phyloP scores from a whole-genome alignment of 2,797 vertebrate species.

The Gymnoscopelus microlampas region DNA sequence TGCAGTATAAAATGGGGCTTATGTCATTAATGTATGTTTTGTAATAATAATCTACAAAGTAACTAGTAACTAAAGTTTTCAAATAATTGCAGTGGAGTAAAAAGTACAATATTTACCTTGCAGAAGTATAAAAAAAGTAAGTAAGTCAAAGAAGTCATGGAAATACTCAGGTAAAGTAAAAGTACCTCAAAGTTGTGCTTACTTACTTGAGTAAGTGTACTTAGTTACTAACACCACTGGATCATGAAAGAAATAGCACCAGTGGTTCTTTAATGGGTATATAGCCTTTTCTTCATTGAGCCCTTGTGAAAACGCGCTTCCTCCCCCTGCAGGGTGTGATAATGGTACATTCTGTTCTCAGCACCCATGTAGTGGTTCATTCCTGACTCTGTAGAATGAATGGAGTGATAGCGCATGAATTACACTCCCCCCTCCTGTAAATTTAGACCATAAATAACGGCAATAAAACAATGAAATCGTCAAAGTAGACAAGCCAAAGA shows the following conservation, averaged over 20 bases:
- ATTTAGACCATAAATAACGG: neutral
- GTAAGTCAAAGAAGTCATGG: too few relatives aligned
- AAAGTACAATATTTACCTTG: too few relatives aligned
- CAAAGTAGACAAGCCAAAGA: neutral
- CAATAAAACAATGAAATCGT: slow-evolving; percentile 6
- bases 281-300: slow-evolving; percentile 25
- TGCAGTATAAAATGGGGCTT: too few relatives aligned
- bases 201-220: too few relatives aligned
- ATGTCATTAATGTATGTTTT: too few relatives aligned
- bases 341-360: slow-evolving; percentile 38
- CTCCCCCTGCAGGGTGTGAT: slow-evolving; percentile 28
- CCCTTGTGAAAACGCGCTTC: slow-evolving; percentile 40
- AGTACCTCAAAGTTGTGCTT: too few relatives aligned
- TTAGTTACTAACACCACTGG: neutral
- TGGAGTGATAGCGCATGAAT: slow-evolving; percentile 12
- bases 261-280: slow-evolving; percentile 28
- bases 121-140: too few relatives aligned
- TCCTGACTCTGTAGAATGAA: slow-evolving; percentile 27
- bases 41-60: too few relatives aligned
- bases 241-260: slow-evolving; percentile 41
- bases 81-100: too few relatives aligned
- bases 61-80: too few relatives aligned
- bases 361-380: slow-evolving; percentile 21
- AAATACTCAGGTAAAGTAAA: too few relatives aligned
- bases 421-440: neutral